Evolutionary conservation across 2,888 invertebrate genomes (phyloP).

Genomic region (Malachius bipustulatus): DNA sequence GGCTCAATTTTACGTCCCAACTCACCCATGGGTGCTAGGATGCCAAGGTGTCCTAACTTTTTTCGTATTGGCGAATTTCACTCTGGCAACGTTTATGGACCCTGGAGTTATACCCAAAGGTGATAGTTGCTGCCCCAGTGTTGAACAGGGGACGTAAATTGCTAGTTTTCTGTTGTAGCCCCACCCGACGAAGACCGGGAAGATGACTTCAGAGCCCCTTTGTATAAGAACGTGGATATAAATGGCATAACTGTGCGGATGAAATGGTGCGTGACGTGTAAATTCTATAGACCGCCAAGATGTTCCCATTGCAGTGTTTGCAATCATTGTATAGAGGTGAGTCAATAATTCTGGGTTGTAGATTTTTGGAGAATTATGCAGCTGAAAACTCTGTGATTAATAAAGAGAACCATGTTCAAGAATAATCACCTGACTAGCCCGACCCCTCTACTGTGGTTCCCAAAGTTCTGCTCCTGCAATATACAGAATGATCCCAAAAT

Average conservation of each 20-base stretch:
- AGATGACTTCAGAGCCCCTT: constrained; percentile 91
- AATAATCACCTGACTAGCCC: no score
- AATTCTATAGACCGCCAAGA: constrained; percentile 97
- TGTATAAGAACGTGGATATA: constrained; percentile 96
- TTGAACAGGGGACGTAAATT: neutral
- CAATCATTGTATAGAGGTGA: constrained; percentile 94
- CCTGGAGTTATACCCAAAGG: constrained; percentile 98
- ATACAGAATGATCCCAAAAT: no score
- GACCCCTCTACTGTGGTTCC: no score
- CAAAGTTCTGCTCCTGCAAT: no score
- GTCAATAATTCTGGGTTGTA: no score
- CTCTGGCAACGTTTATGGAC: constrained; percentile 98
- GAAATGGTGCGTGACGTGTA: constrained; percentile 99
- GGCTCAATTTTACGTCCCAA: constrained; percentile 74
- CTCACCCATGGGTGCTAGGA: constrained; percentile 82
- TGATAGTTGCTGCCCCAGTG: constrained; percentile 32
- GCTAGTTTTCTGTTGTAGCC: constrained; percentile 44
- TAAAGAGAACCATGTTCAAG: no score
- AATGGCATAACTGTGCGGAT: constrained; percentile 97
- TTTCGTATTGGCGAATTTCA: constrained; percentile 97
- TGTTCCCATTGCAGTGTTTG: constrained; percentile 99
- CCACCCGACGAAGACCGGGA: constrained; percentile 94
- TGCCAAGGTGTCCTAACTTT: constrained; percentile 91
- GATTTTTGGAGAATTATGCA: neutral
- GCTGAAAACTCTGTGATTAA: neutral